These are phyloP conservation scores for Antheraea assamensis DNA, from an alignment of 2,888 invertebrate genomes.

Conservation along the genomic window DNA sequence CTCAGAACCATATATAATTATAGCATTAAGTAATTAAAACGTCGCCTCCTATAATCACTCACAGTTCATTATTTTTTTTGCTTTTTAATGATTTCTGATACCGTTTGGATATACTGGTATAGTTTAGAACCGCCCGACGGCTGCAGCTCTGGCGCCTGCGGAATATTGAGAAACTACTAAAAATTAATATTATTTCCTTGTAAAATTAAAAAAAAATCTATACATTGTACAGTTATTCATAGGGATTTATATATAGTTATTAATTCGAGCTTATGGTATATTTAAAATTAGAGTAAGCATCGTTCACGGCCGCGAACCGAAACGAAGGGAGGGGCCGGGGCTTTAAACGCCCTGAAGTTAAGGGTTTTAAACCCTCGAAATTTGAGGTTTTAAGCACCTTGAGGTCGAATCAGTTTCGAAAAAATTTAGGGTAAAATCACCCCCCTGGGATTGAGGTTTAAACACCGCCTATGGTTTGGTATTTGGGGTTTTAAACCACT, in stretches of 20 bases:
- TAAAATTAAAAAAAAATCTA: neutral
- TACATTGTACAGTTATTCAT: constrained; percentile 2
- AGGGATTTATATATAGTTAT: neutral
- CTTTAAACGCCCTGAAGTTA: neutral
- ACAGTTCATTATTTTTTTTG: neutral
- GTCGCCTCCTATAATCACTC: neutral
- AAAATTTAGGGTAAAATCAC: too few relatives aligned
- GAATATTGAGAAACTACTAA: neutral
- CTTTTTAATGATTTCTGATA: neutral
- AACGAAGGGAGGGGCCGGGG: neutral
- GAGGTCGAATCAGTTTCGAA: too few relatives aligned
- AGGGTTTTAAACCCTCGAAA: neutral
- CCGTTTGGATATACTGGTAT: neutral
- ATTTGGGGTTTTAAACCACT: too few relatives aligned
- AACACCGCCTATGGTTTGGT: too few relatives aligned
- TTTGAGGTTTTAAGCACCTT: neutral
- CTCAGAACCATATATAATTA: neutral
- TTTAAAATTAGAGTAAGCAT: neutral
- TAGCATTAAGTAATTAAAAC: neutral
- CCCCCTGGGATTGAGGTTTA: too few relatives aligned
- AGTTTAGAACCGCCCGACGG: neutral
- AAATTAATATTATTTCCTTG: constrained; percentile 1
- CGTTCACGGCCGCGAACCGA: neutral
- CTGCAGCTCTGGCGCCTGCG: neutral
- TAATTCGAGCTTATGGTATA: neutral